These are phyloP conservation scores for Cheilosia impressa DNA, from an alignment of 2,888 invertebrate genomes.

Conservation along the genomic window DNA sequence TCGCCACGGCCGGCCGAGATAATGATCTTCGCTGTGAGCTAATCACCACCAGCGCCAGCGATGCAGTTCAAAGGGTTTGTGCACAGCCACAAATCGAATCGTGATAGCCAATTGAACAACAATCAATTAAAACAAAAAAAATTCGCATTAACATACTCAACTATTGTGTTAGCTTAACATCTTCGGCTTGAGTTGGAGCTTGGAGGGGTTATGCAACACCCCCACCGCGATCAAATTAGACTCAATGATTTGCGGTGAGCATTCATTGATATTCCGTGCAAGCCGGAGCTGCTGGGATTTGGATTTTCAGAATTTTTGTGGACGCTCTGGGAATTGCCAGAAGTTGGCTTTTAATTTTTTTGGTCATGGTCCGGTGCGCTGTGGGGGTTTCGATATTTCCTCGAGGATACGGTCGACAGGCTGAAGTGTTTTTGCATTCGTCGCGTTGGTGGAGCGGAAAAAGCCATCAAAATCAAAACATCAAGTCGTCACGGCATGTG, in stretches of 20 bases:
- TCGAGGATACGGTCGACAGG: neutral
- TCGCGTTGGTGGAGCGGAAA: neutral
- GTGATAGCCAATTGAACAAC: conserved; percentile 62
- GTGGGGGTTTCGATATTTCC: conserved; percentile 27
- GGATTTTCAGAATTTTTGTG: conserved; percentile 40
- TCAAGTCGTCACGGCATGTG: neutral
- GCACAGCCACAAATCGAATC: conserved; percentile 52
- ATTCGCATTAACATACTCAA: conserved; percentile 45
- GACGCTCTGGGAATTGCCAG: conserved; percentile 44
- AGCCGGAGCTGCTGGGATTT: conserved; percentile 15
- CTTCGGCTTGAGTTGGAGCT: conserved; percentile 27
- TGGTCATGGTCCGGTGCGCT: conserved; percentile 24
- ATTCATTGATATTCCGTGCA: conserved; percentile 44
- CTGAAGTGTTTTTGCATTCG: neutral
- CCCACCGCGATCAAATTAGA: neutral
- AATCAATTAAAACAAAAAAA: conserved; percentile 60
- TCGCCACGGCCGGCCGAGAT: conserved; percentile 31
- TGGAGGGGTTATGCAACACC: conserved; percentile 23
- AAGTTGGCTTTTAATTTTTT: conserved; percentile 4
- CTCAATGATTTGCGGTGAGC: conserved; percentile 23
- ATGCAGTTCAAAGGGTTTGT: conserved; percentile 68
- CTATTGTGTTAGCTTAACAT: conserved; percentile 7
- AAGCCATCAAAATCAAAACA: neutral
- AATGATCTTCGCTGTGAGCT: conserved; percentile 47
- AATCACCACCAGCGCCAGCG: neutral